Base-by-base conservation (phyloP, 2,797 vertebrate genomes). In the Gallinago stenura region DNA sequence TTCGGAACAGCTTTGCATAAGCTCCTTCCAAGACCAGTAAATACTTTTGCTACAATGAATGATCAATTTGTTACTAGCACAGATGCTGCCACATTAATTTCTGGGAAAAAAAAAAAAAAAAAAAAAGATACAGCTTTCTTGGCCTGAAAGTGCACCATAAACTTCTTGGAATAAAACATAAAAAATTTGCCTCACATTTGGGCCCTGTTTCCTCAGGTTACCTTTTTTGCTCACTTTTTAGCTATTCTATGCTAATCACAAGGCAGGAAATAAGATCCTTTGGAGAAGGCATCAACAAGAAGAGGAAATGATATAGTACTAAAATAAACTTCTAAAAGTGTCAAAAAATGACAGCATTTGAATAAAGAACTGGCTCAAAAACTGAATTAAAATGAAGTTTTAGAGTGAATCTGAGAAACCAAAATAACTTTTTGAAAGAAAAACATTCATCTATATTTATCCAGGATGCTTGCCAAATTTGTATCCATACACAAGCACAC, bases 381-480 rank as follows among this genome's bases (percentile, higher is more conserved):
- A 68, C 3, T 1, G 76, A 91, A 92, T 88, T 85, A 86, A 91
- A 95, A 88, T 92, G 17, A 76, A 83, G 24, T 69, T 86, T 89
- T 33, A 83, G 57, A 93, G 73, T 43, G 85, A 80, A 92, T 95
- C 41, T 58, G 61, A 93, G 71, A 85, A 90, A 92, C 57, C 6
- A 92, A 94, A 96, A 94, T 78, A 96, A 78, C 58, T 82, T 75
- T 35, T 75, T 54, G 60, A 91, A 56, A 85, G 53, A 92, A 96
- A 83, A 93, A 88, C 26, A 5, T 86, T 95, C 35, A 86, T 91
- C 87, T 95, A 56, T 83, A 93, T 93, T 96, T 94, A 83, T 89
- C 65, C 50, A 89, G 76, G 54, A 78, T 19, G 37, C 24, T 87
- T 91, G 87, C 87, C 89, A 94, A 87, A 83, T 91, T 73, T 2